Base-by-base conservation (phyloP, 1,140 invertebrate genomes). In the Monomorium pharaonis region DNA sequence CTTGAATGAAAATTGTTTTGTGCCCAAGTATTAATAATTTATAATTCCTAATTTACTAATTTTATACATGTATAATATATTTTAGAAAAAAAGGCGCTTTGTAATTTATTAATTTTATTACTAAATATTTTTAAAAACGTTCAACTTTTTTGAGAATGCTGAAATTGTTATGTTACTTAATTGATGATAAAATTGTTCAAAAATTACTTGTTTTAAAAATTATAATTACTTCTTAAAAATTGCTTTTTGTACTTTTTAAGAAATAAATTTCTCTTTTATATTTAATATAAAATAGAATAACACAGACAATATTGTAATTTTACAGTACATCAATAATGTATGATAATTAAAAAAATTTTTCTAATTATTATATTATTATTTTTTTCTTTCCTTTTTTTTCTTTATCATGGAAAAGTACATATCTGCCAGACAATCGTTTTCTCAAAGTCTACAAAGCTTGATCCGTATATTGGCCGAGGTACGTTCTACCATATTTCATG, bases 371-470 rank as follows among this genome's bases (percentile, higher is more conserved):
- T 30, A 70, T 56, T 33, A 47, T 44, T 16, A 27, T 54, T n/a
- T 18, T 24, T 14, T 21, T 24, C 6, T 27, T 72, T 67, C 5
- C 10, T 54, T 69, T n/a, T 16, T 6, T 37, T 69, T 5, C 30
- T 69, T 18, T 51, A 54, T 51, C 12, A 24, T 9, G 14, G 37
- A 42, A 33, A 47, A 75, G 5, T n/a, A 21, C 16, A 51, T 58
- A 42, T 76, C 42, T 44, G 60, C 9, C 37, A 76, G 88, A 89
- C 88, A 88, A 67, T 51, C 63, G 37, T 27, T 65, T 77, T 49
- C 51, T 75, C 90, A 78, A 86, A 92, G 90, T 92, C 90, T 91
- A 80, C 87, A 89, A 92, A 91, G 91, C 88, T 93, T 92, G 70
- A 69, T 76, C 77, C 80, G 78, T 72, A 83, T 89, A 92, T 93